phyloP scores from a whole-genome alignment of 2,113 vertebrate genomes.

The Candoia aspera region DNA sequence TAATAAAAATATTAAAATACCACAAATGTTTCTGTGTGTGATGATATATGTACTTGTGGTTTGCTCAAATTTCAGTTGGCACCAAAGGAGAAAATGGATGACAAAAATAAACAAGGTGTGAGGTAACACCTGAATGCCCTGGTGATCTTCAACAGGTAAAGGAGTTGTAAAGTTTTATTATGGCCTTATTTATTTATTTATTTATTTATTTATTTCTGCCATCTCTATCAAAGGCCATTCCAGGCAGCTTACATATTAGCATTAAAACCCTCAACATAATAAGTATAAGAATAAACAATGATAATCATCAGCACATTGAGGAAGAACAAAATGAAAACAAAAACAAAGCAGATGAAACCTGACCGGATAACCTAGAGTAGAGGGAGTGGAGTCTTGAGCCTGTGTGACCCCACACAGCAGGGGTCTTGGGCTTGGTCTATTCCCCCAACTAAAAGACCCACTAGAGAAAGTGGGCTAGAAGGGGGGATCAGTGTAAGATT shows the following conservation, averaged over 20 bases:
- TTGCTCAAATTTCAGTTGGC: neutral
- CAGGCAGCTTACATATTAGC: neutral
- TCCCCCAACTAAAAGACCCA: neutral
- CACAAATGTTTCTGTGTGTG: neutral
- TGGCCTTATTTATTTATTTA: neutral
- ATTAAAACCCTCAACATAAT: neutral
- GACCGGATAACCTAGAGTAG: neutral
- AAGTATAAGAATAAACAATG: neutral
- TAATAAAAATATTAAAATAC: slow-evolving; percentile 1
- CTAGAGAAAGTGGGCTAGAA: neutral
- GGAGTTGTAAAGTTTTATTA: neutral
- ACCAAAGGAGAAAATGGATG: neutral
- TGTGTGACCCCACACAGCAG: neutral
- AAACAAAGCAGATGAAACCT: neutral
- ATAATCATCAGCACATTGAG: neutral
- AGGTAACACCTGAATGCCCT: neutral
- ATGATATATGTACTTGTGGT: too few relatives aligned
- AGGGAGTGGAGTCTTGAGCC: neutral
- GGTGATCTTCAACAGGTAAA: neutral
- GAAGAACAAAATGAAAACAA: neutral
- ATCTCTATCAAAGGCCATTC: neutral
- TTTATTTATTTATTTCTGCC: neutral
- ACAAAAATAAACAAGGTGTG: neutral
- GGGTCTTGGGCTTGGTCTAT: neutral
- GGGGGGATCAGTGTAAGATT: neutral